phyloP scores from a whole-genome alignment of 2,888 invertebrate species.

The Caradrina kadenii region DNA sequence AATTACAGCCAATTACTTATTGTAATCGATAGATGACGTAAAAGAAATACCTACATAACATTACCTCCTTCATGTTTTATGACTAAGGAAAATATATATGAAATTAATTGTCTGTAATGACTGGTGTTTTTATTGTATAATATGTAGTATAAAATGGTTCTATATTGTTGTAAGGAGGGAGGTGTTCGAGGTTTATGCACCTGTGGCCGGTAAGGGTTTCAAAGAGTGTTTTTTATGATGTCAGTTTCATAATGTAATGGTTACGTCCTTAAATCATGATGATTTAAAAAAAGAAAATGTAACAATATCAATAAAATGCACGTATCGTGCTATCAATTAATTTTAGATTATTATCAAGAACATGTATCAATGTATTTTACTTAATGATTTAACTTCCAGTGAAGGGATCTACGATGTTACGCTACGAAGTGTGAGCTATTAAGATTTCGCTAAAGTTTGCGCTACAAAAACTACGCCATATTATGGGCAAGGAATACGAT shows the following conservation, averaged over 20 bases:
- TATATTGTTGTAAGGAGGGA: conserved; percentile 19
- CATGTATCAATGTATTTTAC: neutral
- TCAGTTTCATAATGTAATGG: neutral
- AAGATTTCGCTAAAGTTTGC: conserved; percentile 4
- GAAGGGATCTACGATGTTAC: neutral
- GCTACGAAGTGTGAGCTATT: conserved; percentile 4
- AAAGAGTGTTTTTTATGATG: neutral
- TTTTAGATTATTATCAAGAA: no score
- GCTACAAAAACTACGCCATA: neutral
- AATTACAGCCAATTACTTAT: conserved; percentile 77
- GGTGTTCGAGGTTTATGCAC: neutral
- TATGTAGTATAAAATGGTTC: conserved; percentile 4
- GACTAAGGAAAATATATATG: conserved; percentile 47
- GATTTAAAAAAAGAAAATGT: no score
- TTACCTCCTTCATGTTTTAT: conserved; percentile 41
- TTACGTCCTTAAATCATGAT: neutral
- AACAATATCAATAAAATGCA: no score
- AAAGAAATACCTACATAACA: conserved; percentile 59
- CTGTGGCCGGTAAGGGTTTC: neutral
- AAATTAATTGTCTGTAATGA: conserved; percentile 49
- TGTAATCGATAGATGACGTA: conserved; percentile 78
- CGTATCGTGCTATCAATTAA: no score
- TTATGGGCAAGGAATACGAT: neutral
- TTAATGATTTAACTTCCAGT: neutral
- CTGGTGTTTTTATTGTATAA: conserved; percentile 25